Evolutionary conservation across 2,797 vertebrate species (phyloP).

Genomic region (Gobionotothen gibberifrons): DNA sequence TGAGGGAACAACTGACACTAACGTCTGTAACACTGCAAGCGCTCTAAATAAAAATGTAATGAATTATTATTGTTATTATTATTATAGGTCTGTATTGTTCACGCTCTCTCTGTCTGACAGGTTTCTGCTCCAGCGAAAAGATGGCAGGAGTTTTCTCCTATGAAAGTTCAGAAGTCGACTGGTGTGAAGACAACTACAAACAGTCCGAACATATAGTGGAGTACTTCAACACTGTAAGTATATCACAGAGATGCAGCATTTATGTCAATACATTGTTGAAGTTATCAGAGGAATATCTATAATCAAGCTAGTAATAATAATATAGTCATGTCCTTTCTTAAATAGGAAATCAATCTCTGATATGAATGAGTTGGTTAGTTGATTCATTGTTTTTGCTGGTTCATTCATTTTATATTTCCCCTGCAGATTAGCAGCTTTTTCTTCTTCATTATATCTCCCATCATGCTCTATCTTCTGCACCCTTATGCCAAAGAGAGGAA

Average conservation of each 20-base stretch:
- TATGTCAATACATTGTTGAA: neutral
- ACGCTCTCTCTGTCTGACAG: slow-evolving; percentile 53
- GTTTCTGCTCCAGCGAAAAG: slow-evolving; percentile 66
- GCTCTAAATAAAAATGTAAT: too few relatives aligned
- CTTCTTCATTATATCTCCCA: slow-evolving; percentile 89
- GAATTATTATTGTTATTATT: too few relatives aligned
- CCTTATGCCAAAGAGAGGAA: slow-evolving; percentile 87
- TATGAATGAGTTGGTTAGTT: neutral
- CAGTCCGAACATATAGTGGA: slow-evolving; percentile 90
- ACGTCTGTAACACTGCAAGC: neutral
- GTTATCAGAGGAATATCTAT: neutral
- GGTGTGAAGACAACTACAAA: slow-evolving; percentile 95
- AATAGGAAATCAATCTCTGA: neutral
- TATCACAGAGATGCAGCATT: neutral
- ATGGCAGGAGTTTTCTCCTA: slow-evolving; percentile 91
- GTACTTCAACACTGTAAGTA: slow-evolving; percentile 94
- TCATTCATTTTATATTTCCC: slow-evolving; percentile 16
- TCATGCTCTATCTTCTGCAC: slow-evolving; percentile 90
- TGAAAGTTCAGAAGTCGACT: slow-evolving; percentile 94
- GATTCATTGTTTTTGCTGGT: neutral
- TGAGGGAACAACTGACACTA: neutral
- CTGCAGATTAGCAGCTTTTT: slow-evolving; percentile 91
- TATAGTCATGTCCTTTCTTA: accelerated
- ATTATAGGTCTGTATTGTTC: neutral
- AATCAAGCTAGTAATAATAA: neutral